A percentile compares a stretch with the other conserved stretches of the same genome.
phyloP scores from a whole-genome alignment of 92 coral and sea anemone species.

The Palythoa caribaeorum region DNA sequence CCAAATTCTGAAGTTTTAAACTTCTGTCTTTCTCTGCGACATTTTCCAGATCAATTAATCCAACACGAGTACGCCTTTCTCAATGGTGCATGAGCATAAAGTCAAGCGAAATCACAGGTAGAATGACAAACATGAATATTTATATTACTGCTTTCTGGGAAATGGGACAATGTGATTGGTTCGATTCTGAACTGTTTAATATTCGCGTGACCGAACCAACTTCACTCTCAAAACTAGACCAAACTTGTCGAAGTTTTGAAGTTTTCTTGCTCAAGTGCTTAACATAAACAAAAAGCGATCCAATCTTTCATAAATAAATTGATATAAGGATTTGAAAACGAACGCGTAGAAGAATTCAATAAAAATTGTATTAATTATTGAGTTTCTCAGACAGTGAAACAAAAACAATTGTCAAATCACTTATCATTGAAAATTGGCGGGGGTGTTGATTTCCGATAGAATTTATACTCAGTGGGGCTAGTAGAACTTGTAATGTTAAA shows the following conservation, averaged over 20 bases:
- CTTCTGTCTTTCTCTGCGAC: not conserved
- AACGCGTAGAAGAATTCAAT: not conserved
- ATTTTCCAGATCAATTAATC: conserved; percentile 13
- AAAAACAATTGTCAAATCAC: not conserved
- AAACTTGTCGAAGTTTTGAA: conserved; percentile 13
- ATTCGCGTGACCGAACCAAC: conserved; percentile 42
- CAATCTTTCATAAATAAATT: not conserved
- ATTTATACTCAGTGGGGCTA: not conserved
- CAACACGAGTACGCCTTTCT: not conserved
- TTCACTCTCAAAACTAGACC: not conserved
- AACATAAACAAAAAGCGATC: not conserved
- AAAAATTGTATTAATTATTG: not conserved
- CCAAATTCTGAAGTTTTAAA: not conserved
- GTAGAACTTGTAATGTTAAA: not conserved
- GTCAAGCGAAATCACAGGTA: conserved; percentile 7
- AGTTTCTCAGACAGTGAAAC: not conserved
- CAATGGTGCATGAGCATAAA: conserved; percentile 4
- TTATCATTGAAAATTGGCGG: not conserved
- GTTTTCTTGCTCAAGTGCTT: not conserved
- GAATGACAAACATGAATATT: conserved; percentile 27
- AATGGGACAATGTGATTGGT: conserved; percentile 40
- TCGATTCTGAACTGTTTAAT: conserved; percentile 27
- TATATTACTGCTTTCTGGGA: not conserved
- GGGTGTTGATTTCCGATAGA: not conserved
- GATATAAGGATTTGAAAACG: not conserved